Evolutionary conservation across 2,113 vertebrate species (phyloP).

Genomic region (Carassius auratus): DNA sequence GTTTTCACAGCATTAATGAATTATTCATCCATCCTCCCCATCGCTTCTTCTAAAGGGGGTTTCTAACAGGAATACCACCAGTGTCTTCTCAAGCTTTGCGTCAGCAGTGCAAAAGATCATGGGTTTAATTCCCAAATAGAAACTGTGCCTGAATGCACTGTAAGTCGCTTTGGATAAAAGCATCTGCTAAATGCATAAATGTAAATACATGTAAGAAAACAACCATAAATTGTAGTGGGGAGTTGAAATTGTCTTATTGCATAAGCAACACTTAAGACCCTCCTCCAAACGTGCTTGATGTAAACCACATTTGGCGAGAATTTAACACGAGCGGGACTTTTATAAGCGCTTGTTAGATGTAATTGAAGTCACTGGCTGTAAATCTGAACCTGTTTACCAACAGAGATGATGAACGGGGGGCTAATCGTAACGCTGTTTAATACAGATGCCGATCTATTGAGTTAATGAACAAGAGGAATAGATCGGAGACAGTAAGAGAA

Average conservation of each 20-base stretch:
- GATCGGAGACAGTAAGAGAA: constrained; percentile 28
- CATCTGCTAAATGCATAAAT: too few relatives aligned
- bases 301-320: constrained; percentile 59
- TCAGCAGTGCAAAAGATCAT: too few relatives aligned
- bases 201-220: too few relatives aligned
- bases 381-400: constrained; percentile 63
- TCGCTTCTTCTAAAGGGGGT: constrained; percentile 46
- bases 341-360: constrained; percentile 52
- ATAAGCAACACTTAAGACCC: constrained; percentile 18
- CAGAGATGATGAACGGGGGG: constrained; percentile 43
- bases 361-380: constrained; percentile 52
- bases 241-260: constrained; percentile 56
- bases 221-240: constrained; percentile 56
- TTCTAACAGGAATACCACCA: constrained; percentile 79
- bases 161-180: too few relatives aligned
- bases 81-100: constrained; percentile 74
- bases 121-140: too few relatives aligned
- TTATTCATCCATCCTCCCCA: constrained; percentile 85
- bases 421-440: constrained; percentile 51
- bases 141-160: too few relatives aligned
- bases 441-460: constrained; percentile 10
- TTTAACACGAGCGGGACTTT: constrained; percentile 52
- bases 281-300: constrained; percentile 52
- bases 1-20: constrained; percentile 88
- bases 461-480: constrained; percentile 51